Percentiles rank a stretch among this genome's conserved stretches.
Conservation (phyloP, 1,140 invertebrate species). For the Manduca sexta region DNA sequence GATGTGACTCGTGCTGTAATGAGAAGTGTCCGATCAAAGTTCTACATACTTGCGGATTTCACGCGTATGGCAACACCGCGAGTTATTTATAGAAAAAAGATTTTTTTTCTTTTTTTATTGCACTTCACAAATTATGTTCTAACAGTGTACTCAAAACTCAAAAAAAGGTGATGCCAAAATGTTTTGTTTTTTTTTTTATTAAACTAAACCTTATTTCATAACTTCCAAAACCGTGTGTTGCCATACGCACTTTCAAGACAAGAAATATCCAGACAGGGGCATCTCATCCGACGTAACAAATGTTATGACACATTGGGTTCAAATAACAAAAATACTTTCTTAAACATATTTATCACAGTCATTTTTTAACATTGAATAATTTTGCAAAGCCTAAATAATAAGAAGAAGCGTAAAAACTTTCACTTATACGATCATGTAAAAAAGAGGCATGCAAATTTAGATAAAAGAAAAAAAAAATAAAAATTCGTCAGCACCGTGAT, state of each 20-base stretch:
- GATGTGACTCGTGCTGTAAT: slow-evolving; percentile 62
- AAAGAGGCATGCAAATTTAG: slow-evolving; percentile 44
- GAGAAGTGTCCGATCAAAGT: not conserved
- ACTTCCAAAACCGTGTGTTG: slow-evolving; percentile 27
- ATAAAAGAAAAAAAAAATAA: slow-evolving; percentile 20
- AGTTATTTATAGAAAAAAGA: no score
- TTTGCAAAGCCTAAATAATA: slow-evolving; percentile 66
- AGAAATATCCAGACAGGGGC: slow-evolving; percentile 35
- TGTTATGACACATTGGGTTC: slow-evolving; percentile 3
- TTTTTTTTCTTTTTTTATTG: no score
- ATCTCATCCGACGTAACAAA: slow-evolving; percentile 45
- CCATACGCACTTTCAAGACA: slow-evolving; percentile 14
- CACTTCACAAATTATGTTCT: no score
- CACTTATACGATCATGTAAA: slow-evolving; percentile 31
- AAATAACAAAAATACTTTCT: slow-evolving; percentile 4
- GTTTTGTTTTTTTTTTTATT: not conserved
- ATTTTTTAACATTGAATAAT: not conserved
- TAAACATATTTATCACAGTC: not conserved
- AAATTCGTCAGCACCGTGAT: slow-evolving; percentile 6
- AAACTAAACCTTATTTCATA: no score
- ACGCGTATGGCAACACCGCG: not conserved
- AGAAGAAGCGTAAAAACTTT: slow-evolving; percentile 49
- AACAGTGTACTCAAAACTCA: no score
- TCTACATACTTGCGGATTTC: not conserved
- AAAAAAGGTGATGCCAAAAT: no score